Evolutionary conservation across 1,140 invertebrate species (phyloP).

Genomic region (Trachymyrmex septentrionalis): DNA sequence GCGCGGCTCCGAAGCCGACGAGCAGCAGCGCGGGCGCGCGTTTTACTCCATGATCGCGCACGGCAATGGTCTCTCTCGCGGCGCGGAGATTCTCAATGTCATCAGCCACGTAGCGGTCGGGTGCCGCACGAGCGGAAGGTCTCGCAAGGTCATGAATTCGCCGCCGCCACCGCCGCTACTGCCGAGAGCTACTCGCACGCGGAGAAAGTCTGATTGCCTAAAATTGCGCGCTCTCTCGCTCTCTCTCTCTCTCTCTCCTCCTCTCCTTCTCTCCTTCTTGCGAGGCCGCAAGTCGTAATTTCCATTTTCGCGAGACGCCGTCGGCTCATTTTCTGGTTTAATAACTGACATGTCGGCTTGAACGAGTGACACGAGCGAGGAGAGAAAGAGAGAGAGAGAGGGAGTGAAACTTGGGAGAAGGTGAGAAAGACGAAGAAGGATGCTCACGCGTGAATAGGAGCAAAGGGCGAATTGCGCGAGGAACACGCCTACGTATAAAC

Average conservation of each 20-base stretch:
- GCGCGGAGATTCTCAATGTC: conserved; percentile 71
- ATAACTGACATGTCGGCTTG: conserved; percentile 61
- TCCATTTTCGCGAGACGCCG: conserved; percentile 35
- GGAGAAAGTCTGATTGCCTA: conserved; percentile 66
- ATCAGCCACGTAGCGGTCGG: conserved; percentile 64
- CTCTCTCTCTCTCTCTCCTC: not conserved
- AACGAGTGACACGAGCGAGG: not conserved
- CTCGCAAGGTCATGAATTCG: conserved; percentile 69
- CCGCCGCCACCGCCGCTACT: not conserved
- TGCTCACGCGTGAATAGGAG: conserved; percentile 39
- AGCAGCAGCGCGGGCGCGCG: conserved; percentile 38
- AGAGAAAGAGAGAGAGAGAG: conserved; percentile 17
- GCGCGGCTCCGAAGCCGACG: not conserved
- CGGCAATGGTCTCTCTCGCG: conserved; percentile 59
- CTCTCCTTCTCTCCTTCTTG: not conserved
- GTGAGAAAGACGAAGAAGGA: not conserved
- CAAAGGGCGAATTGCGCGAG: conserved; percentile 40
- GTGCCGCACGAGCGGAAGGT: conserved; percentile 63
- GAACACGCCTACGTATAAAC: conserved; percentile 65
- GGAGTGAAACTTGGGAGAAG: not conserved
- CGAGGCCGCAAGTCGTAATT: conserved; percentile 39
- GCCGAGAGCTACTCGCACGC: not conserved
- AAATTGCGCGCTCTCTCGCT: conserved; percentile 15
- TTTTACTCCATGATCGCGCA: conserved; percentile 66
- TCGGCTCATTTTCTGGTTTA: conserved; percentile 65